Base-by-base conservation (phyloP, 2,113 vertebrate species). In the Perognathus longimembris region DNA sequence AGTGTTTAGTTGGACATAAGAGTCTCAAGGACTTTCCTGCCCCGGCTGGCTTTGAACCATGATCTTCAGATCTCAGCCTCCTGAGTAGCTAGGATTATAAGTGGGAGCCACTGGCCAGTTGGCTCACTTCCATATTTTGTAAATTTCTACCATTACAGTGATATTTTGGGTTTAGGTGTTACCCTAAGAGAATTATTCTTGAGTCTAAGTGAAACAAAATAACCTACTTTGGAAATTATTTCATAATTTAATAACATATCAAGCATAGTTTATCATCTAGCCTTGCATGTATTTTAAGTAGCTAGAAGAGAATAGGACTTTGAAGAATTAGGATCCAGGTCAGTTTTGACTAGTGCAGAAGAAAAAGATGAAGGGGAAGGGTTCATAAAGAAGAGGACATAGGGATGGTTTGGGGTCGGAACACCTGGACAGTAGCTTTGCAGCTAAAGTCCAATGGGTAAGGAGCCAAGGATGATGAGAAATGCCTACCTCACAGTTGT, bases 271-370 rank as follows among this genome's bases (percentile, higher is more conserved):
- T 91, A 66, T 36, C 69, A 86, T 50, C 15, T 71, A 90, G 64
- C 28, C 76, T 76, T 75, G 38, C 6, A 3, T 88, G 3, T 91
- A 50, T 88, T 86, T 83, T 95, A 79, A n/a, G 34, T 82, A 79
- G 50, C 45, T 45, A 45, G 45, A 24, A 91, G 34, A 93, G n/a
- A 89, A 89, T 36, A 92, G 79, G 28, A 89, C 93, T 93, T 90
- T 92, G 59, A 92, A 77, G 59, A 90, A 77, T 42, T 83, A 54
- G 24, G 64, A 83, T 22, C 59, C 40, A 63, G 57, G 57, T 94
- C 81, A 73, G 42, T 94, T 95, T 91, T 78, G 4, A 7, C 20
- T 82, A 57, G 30, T 54, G 4, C 14, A 28, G 40, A 75, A 67
- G 28, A 89, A 59, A 59, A 61, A 26, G 6, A 7, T 24, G 22